Evolutionary conservation across 1,140 invertebrate genomes (phyloP).

Genomic region (Drosophila takahashii): DNA sequence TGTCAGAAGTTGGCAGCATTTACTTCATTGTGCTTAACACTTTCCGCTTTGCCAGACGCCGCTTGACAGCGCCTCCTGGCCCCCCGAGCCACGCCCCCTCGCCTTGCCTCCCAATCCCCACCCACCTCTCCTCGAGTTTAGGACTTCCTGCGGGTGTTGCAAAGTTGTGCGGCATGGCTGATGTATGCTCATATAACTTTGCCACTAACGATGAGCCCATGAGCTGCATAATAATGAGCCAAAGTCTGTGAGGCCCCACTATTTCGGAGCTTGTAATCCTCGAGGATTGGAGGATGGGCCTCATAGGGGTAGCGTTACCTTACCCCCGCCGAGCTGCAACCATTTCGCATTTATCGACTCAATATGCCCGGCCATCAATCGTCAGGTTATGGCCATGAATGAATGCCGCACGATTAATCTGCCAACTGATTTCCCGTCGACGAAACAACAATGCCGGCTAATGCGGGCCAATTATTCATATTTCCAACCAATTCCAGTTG

Average conservation of each 20-base stretch:
- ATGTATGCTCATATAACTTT: constrained; percentile 83
- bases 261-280: constrained; percentile 4
- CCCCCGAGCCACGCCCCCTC: neutral
- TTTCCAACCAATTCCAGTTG: constrained; percentile 11
- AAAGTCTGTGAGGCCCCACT: constrained; percentile 21
- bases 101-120: too few relatives aligned
- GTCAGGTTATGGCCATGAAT: constrained; percentile 56
- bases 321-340: constrained; percentile 6
- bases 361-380: constrained; percentile 49
- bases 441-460: constrained; percentile 75
- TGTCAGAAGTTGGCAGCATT: constrained; percentile 72
- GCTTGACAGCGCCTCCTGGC: constrained; percentile 4
- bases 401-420: constrained; percentile 79
- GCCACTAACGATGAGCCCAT: constrained; percentile 79
- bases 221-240: constrained; percentile 78
- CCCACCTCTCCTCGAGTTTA: constrained; percentile 4
- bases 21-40: constrained; percentile 78
- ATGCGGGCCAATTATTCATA: constrained; percentile 79
- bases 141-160: constrained; percentile 65
- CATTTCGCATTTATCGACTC: constrained; percentile 31
- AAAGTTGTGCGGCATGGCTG: constrained; percentile 74
- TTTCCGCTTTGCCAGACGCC: constrained; percentile 64
- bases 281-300: neutral
- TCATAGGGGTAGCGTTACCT: neutral
- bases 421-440: constrained; percentile 74